Evolutionary conservation across 1,140 invertebrate genomes (phyloP).

Genomic region (Oryctes rhinoceros): DNA sequence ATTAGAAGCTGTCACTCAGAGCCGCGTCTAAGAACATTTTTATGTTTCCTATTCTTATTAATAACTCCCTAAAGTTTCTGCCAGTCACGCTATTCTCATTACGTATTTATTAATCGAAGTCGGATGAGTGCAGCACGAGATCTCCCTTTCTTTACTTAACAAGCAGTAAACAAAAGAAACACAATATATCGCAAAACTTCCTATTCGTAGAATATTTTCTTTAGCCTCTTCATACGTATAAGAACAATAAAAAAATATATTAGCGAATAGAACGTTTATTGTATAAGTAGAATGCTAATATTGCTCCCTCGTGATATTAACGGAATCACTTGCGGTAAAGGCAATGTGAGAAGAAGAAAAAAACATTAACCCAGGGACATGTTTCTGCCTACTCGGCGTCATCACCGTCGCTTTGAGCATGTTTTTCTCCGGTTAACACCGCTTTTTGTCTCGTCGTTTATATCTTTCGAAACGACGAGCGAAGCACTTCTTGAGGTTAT

Average conservation of each 20-base stretch:
- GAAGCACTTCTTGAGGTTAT: no score
- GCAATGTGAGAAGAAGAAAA: no score
- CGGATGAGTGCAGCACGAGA: neutral
- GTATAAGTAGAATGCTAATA: no score
- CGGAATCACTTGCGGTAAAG: no score
- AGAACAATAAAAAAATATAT: neutral
- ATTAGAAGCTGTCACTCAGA: neutral
- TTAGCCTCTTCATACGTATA: neutral
- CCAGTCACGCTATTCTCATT: constrained; percentile 24
- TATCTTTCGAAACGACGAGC: no score
- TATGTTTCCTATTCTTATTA: neutral
- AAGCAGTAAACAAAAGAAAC: neutral
- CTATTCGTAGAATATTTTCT: neutral
- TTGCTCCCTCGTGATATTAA: no score
- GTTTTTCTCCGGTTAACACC: no score
- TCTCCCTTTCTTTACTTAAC: neutral
- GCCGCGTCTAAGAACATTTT: neutral
- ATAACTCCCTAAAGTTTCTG: neutral
- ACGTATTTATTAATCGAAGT: constrained; percentile 5
- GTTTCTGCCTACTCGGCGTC: no score
- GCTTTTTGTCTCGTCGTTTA: no score
- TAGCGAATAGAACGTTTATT: neutral
- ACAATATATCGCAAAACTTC: neutral
- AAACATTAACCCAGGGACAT: no score
- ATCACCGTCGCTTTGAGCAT: no score